phyloP scores from a whole-genome alignment of 2,113 vertebrate genomes.

The Chaetura pelagica region DNA sequence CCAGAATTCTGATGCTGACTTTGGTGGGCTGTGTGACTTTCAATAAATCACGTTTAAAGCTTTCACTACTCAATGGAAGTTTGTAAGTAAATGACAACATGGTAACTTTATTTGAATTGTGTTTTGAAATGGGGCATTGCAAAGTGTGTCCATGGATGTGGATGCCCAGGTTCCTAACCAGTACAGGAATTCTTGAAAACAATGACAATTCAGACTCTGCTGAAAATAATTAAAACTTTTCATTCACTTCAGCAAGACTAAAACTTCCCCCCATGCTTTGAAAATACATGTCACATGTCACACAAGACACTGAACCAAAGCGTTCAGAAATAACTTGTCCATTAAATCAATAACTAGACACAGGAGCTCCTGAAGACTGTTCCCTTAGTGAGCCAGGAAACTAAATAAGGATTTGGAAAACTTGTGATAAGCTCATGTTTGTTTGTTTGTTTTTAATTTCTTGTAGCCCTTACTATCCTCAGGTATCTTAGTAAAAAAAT shows the following conservation, averaged over 20 bases:
- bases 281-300: neutral
- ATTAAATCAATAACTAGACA: neutral
- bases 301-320: neutral
- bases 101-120: neutral
- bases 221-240: neutral
- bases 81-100: neutral
- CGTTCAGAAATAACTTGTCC: neutral
- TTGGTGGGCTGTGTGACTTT: neutral
- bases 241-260: neutral
- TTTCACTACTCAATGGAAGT: neutral
- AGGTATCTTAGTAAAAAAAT: neutral
- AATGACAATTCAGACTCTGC: neutral
- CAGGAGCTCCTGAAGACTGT: neutral
- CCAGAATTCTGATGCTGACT: neutral
- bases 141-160: neutral
- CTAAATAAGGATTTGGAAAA: neutral
- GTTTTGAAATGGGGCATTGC: neutral
- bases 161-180: fast-evolving
- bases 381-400: neutral
- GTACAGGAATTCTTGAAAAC: neutral
- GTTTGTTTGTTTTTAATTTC: neutral
- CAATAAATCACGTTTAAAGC: neutral
- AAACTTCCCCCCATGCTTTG: neutral
- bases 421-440: neutral
- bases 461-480: neutral